Evolutionary conservation across 2,797 vertebrate genomes (phyloP).

Genomic region (Diplodus sargus): DNA sequence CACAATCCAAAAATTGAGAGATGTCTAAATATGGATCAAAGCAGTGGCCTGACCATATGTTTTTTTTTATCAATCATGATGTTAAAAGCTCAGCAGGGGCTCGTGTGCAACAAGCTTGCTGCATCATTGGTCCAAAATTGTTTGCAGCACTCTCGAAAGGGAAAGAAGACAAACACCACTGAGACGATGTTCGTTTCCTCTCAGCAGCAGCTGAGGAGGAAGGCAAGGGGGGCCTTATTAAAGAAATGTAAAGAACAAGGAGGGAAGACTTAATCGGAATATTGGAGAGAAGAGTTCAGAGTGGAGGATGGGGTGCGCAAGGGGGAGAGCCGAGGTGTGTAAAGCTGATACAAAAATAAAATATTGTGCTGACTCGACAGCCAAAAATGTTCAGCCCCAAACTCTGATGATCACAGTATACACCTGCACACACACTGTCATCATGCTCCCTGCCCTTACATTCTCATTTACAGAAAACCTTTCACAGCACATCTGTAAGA

Average conservation of each 20-base stretch:
- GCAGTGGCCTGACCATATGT: neutral
- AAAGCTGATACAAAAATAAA: slow-evolving; percentile 38
- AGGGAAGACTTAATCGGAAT: slow-evolving; percentile 46
- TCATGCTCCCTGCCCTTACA: neutral
- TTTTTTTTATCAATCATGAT: slow-evolving; percentile 26
- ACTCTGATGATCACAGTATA: neutral
- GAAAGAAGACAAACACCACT: neutral
- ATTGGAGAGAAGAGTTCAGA: slow-evolving; percentile 47
- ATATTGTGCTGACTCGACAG: slow-evolving; percentile 48
- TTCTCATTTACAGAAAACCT: neutral
- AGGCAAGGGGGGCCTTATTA: neutral
- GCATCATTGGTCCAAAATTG: slow-evolving; percentile 39
- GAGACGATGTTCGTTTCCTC: slow-evolving; percentile 4
- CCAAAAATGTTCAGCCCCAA: slow-evolving; percentile 37
- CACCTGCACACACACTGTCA: neutral
- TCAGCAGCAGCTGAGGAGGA: slow-evolving; percentile 16
- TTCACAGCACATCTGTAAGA: neutral
- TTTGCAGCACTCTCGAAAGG: neutral
- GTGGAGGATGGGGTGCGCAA: slow-evolving; percentile 15
- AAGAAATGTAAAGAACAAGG: slow-evolving; percentile 51
- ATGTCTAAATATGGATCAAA: neutral
- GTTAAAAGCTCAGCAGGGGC: slow-evolving; percentile 24
- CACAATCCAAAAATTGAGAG: neutral
- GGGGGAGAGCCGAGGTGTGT: slow-evolving; percentile 33
- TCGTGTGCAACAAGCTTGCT: slow-evolving; percentile 7